Percentiles rank a stretch among this genome's conserved stretches.
Evolutionary conservation across 2,888 invertebrate genomes (phyloP).

Genomic region (Trichogramma dendrolimi): DNA sequence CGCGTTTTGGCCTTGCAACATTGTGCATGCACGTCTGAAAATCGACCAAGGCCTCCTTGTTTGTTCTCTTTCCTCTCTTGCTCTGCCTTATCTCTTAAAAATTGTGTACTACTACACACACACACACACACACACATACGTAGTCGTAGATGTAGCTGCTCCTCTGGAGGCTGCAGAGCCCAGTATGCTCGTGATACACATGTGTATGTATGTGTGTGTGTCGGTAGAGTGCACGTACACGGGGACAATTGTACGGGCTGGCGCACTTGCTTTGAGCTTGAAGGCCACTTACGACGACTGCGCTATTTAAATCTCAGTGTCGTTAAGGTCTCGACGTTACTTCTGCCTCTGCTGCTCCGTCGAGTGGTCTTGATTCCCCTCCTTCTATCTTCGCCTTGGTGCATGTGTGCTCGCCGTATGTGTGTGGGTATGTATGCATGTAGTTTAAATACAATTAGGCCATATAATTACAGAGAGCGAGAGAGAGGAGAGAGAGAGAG

Average conservation of each 20-base stretch:
- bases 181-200: too few relatives aligned
- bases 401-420: conserved; percentile 16
- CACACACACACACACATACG: too few relatives aligned
- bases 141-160: too few relatives aligned
- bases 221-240: too few relatives aligned
- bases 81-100: conserved; percentile 25
- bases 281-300: conserved; percentile 11
- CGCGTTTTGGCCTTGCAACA: too few relatives aligned
- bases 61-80: conserved; percentile 13
- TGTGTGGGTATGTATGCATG: conserved; percentile 19
- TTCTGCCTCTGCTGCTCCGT: too few relatives aligned
- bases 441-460: conserved; percentile 34
- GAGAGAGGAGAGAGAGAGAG: conserved; percentile 1
- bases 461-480: conserved; percentile 30
- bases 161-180: too few relatives aligned
- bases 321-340: conserved; percentile 28
- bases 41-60: not conserved
- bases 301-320: conserved; percentile 37
- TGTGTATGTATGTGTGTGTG: too few relatives aligned
- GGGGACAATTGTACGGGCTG: not conserved
- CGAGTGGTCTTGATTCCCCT: too few relatives aligned
- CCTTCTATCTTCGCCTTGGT: not conserved
- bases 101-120: not conserved
- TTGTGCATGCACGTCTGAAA: not conserved
- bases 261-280: conserved; percentile 24